Percentiles rank a stretch among this genome's conserved stretches.
phyloP scores from a whole-genome alignment of 2,113 vertebrate species.

The Cyprinodon tularosa region DNA sequence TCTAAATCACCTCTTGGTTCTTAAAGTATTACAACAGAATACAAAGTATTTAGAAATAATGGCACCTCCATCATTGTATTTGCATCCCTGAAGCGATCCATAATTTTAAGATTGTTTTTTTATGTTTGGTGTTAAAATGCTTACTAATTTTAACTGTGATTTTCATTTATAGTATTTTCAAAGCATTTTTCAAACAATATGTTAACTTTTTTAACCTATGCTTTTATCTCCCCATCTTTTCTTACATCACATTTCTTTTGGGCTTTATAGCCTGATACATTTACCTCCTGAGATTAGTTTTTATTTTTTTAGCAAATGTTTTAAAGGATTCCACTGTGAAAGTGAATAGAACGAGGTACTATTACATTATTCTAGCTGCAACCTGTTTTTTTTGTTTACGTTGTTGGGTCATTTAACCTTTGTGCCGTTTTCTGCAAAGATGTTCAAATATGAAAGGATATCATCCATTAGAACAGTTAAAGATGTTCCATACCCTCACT shows the following conservation, averaged over 20 bases:
- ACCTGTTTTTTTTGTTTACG: background rate
- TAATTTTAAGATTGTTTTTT: constrained; percentile 16
- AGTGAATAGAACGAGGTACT: constrained; percentile 37
- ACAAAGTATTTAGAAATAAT: constrained; percentile 34
- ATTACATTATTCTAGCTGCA: background rate
- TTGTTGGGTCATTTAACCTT: background rate
- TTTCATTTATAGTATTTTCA: constrained; percentile 10
- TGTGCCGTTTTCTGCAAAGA: background rate
- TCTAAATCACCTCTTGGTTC: constrained; percentile 23
- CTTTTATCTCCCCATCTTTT: constrained; percentile 1
- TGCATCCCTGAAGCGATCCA: constrained; percentile 4
- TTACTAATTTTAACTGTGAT: constrained; percentile 16
- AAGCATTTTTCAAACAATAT: constrained; percentile 8
- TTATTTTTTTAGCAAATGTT: constrained; percentile 17
- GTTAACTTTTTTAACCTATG: constrained; percentile 6
- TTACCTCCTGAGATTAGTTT: constrained; percentile 27
- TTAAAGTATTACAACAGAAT: constrained; percentile 29
- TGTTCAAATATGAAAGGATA: background rate
- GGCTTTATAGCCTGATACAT: constrained; percentile 13
- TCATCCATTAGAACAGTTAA: background rate
- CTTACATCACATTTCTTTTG: constrained; percentile 6
- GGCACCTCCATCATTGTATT: constrained; percentile 15
- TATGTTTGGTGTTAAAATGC: background rate
- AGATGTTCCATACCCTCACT: background rate
- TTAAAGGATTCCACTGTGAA: constrained; percentile 59